Evolutionary conservation across 2,888 invertebrate species (phyloP).

Genomic region (Mayetiola destructor): DNA sequence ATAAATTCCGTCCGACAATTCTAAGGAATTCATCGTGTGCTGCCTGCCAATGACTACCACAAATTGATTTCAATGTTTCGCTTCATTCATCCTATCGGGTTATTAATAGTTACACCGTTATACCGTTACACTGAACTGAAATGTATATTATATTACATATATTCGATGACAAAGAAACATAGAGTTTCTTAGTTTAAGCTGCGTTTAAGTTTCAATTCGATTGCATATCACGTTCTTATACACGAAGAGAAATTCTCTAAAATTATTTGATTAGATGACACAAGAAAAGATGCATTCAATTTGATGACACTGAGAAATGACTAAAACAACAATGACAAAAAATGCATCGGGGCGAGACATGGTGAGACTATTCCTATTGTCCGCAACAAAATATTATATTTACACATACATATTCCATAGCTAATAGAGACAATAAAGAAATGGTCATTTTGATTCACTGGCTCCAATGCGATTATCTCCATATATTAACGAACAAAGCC

Average conservation of each 20-base stretch:
- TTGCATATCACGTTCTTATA: background rate
- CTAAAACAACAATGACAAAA: background rate
- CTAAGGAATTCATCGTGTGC: background rate
- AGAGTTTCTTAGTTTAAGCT: no score
- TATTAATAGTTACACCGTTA: constrained; percentile 10
- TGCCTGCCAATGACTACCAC: background rate
- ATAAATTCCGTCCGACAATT: background rate
- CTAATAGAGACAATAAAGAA: constrained; percentile 12
- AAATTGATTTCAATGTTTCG: no score
- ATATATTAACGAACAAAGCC: no score
- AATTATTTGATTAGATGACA: no score
- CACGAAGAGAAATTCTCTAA: no score
- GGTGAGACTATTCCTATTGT: no score
- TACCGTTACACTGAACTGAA: no score
- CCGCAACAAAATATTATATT: constrained; percentile 4
- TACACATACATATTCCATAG: constrained; percentile 12
- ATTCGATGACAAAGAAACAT: constrained; percentile 7
- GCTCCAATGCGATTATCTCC: no score
- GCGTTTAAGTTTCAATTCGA: background rate
- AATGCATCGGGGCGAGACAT: background rate
- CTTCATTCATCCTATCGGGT: background rate
- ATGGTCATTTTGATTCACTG: no score
- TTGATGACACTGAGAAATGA: constrained; percentile 6
- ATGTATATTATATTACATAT: no score
- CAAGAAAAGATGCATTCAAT: background rate